Percentiles rank a stretch among this genome's conserved stretches.
Conservation (phyloP, 1,140 invertebrate genomes). For the Conus ventricosus region DNA sequence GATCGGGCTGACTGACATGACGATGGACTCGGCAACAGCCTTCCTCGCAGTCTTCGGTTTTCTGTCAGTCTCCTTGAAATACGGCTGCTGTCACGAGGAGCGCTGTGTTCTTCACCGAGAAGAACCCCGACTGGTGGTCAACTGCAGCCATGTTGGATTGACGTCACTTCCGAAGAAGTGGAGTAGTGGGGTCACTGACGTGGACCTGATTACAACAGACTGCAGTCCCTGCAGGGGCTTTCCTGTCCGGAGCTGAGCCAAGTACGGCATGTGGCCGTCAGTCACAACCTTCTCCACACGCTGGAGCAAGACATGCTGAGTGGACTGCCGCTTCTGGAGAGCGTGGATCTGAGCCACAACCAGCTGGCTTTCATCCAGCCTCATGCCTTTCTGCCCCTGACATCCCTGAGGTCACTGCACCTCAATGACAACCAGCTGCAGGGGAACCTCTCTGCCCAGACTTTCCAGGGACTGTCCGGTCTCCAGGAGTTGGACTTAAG, state of each 20-base stretch:
- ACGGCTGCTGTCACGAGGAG: no score
- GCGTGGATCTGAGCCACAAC: neutral
- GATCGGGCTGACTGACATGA: no score
- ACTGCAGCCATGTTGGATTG: neutral
- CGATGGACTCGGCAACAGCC: no score
- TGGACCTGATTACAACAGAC: neutral
- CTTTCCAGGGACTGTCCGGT: neutral
- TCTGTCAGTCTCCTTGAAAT: no score
- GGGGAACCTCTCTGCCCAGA: neutral
- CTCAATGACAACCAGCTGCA: neutral
- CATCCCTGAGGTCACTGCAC: neutral
- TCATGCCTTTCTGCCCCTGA: neutral
- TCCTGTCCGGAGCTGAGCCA: neutral
- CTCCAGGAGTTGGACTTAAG: neutral
- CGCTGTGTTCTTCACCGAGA: no score
- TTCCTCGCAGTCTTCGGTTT: no score
- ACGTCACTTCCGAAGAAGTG: neutral
- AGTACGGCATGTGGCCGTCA: neutral
- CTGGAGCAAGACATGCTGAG: neutral
- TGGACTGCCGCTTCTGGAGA: neutral
- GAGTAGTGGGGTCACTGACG: neutral
- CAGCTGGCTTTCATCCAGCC: neutral
- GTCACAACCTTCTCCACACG: neutral
- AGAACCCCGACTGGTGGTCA: neutral
- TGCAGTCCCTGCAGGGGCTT: neutral